Evolutionary conservation across 2,888 invertebrate species (phyloP).

Genomic region (Helicoverpa assulta): DNA sequence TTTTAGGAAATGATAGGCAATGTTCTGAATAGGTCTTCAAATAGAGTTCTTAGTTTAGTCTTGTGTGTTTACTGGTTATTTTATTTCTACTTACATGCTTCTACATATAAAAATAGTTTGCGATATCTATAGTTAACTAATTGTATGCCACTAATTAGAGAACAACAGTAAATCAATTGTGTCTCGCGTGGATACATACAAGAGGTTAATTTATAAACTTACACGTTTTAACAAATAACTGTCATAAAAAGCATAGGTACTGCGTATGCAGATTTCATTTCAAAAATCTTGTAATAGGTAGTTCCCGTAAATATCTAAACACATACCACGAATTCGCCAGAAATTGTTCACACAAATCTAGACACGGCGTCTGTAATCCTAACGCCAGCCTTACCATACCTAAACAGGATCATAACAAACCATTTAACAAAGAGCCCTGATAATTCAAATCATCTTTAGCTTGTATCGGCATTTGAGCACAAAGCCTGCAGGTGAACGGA

Average conservation of each 20-base stretch:
- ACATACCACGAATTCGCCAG: slow-evolving; percentile 22
- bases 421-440: slow-evolving; percentile 66
- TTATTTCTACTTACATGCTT: neutral
- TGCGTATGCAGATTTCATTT: too few relatives aligned
- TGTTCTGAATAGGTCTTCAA: slow-evolving; percentile 9
- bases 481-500: slow-evolving; percentile 55
- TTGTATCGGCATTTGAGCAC: slow-evolving; percentile 67
- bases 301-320: neutral
- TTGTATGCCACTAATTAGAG: too few relatives aligned
- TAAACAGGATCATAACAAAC: slow-evolving; percentile 57
- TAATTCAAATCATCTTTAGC: slow-evolving; percentile 66
- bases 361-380: slow-evolving; percentile 43
- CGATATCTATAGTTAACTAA: too few relatives aligned
- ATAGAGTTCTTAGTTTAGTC: neutral
- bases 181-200: too few relatives aligned
- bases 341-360: slow-evolving; percentile 49
- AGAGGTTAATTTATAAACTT: too few relatives aligned
- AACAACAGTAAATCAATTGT: too few relatives aligned
- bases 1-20: slow-evolving; percentile 4
- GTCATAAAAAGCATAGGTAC: too few relatives aligned
- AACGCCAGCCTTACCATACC: slow-evolving; percentile 45
- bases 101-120: too few relatives aligned
- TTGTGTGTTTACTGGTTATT: too few relatives aligned
- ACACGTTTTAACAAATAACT: too few relatives aligned
- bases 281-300: neutral